Base-by-base conservation (phyloP, 2,888 invertebrate genomes). In the Cephus nigrinus region DNA sequence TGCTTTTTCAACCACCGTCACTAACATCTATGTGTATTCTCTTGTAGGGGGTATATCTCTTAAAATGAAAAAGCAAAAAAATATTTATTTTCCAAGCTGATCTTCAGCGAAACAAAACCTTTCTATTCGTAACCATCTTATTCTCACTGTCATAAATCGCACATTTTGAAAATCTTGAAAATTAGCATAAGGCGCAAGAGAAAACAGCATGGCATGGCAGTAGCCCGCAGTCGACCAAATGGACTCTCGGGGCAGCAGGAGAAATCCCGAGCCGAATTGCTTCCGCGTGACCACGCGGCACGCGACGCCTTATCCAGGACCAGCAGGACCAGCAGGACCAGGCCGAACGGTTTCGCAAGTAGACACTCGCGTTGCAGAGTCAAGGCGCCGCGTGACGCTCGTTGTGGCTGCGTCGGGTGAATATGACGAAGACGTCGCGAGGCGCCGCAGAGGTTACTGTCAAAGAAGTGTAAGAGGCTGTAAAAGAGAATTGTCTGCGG, bases 401-500 rank as follows among this genome's bases (percentile, higher is more conserved):
- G 23, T 5, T 9, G 15, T 55, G 15, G 15, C 23, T 23, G 23
- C 15, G 55, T 9, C 55, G 55, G 1, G 9, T 9, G 55, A 55
- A 55, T 55, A 23, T 55, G 55, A 9, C 55, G 9, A 55, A 2
- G 55, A 55, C 55, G 55, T 55, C 55, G 55, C 55, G 55, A 55
- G 55, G 55, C 75, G 68, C 73, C 75, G 72, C 35, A 35, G 73
- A 55, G 1, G 55, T 55, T 55, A 23, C 23, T 23, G 23, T 55
- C 23, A 9, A 31, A 32, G 34, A 71, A 74, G 36, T 34, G 77
- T 73, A 69, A 76, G 73, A 73, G 69, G 77, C 76, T 69, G 80
- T 36, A 68, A 79, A 75, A 71, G 68, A 35, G 77, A 55, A 75
- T 40, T 74, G 77, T 80, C 84, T 77, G 79, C 80, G 81, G 80